Base-by-base conservation (phyloP, 2,113 vertebrate genomes). In the Dasyurus viverrinus region DNA sequence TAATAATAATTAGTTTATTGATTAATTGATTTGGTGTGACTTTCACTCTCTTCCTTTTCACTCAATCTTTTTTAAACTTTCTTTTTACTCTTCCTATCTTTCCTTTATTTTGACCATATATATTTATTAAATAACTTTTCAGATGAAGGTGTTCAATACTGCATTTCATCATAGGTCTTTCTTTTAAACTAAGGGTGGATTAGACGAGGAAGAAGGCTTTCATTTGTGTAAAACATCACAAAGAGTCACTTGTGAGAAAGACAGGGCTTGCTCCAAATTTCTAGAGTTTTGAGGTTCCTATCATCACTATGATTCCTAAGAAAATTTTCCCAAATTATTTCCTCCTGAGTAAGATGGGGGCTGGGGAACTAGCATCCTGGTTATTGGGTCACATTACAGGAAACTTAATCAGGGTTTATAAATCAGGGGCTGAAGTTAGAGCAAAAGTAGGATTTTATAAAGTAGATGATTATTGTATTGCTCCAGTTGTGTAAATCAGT, bases 371-470 rank as follows among this genome's bases (percentile, higher is more conserved):
- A 36, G 24, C 93, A 60, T 52, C 30, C 52, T 90, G 89, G 27
- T 94, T 93, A 54, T 84, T 94, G 95, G 94, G 89, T 92, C 95
- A 0, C 93, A 90, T 96, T 94, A 91, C 95, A 92, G 93, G 89
- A 98, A 97, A 95, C 50, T 93, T 95, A 95, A 96, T 97, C 95
- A 93, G 94, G 95, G 93, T 95, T 96, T 96, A 97, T 97, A 98
- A 98, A 98, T 98, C 95, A 97, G 93, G 93, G 95, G 92, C 98
- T 95, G 92, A 97, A 97, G 89, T 97, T 97, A 54, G 96, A 97
- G 95, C n/a, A 95, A 97, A 98, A 97, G 94, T 94, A 96, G 92
- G 90, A 95, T 98, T 98, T 98, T 98, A 93, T 94, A 97, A 97
- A 97, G 94, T 94, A 97, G 97, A 96, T 97, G 95, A 95, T 97